Evolutionary conservation across 2,888 invertebrate genomes (phyloP).

Genomic region (Dolomedes plantarius): DNA sequence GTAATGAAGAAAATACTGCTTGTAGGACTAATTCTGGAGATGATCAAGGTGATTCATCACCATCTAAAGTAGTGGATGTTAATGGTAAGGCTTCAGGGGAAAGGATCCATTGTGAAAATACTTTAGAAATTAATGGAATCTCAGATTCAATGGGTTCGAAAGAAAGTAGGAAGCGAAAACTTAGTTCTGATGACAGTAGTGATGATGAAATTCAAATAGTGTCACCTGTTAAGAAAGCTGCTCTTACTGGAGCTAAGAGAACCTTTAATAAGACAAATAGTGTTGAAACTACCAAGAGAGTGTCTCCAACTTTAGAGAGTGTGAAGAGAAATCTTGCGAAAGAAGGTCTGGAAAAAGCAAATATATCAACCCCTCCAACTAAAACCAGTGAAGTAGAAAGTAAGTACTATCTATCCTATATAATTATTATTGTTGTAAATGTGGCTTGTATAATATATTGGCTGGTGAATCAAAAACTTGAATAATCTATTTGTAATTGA

Average conservation of each 20-base stretch:
- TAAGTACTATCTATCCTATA: no score
- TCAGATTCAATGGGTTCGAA: not conserved
- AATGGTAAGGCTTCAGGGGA: not conserved
- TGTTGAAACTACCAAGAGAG: not conserved
- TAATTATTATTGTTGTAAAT: no score
- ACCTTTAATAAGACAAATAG: constrained; percentile 32
- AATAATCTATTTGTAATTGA: no score
- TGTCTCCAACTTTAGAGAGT: not conserved
- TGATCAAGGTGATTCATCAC: not conserved
- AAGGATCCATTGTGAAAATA: not conserved
- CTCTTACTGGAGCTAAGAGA: constrained; percentile 40
- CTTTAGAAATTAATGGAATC: not conserved
- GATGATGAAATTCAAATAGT: not conserved
- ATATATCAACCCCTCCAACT: not conserved
- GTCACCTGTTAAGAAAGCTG: not conserved
- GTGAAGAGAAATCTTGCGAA: not conserved
- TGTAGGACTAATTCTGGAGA: not conserved
- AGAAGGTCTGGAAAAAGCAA: not conserved
- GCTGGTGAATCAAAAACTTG: no score
- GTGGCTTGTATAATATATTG: no score
- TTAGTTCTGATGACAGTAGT: constrained; percentile 21
- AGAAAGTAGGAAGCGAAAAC: not conserved
- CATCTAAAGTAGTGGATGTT: not conserved
- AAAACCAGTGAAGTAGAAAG: no score
- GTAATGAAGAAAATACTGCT: not conserved